Conservation (phyloP, 2,888 invertebrate genomes). For the Drosophila atroscutellata region DNA sequence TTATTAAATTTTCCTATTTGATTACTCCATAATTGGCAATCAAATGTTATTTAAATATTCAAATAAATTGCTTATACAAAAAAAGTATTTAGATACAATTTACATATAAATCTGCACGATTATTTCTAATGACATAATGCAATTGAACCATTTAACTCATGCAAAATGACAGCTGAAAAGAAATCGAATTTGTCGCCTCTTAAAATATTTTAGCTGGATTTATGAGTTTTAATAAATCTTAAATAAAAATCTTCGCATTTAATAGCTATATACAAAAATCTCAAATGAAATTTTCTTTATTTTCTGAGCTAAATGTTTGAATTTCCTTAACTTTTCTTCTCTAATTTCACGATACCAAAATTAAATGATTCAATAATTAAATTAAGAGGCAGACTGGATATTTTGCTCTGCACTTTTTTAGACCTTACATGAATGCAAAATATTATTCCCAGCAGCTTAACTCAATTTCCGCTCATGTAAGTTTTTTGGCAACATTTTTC, state of each 20-base stretch:
- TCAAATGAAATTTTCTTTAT: neutral
- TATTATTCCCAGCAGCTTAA: conserved; percentile 17
- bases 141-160: neutral
- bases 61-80: conserved; percentile 8
- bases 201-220: neutral
- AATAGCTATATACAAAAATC: neutral
- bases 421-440: neutral
- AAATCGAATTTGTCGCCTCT: neutral
- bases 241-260: too few relatives aligned
- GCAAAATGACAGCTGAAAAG: neutral
- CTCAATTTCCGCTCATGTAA: conserved; percentile 35
- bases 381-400: neutral
- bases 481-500: conserved; percentile 24
- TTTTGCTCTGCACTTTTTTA: neutral
- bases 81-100: conserved; percentile 5
- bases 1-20: conserved; percentile 2
- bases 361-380: neutral
- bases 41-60: conserved; percentile 8
- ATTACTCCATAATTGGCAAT: conserved; percentile 10
- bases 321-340: neutral
- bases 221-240: neutral
- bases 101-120: neutral
- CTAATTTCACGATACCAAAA: neutral
- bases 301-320: neutral
- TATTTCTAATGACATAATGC: neutral